Evolutionary conservation across 2,888 invertebrate species (phyloP), one percentile per base, ranked within the genome.

Genomic region (Rotaria socialis): DNA sequence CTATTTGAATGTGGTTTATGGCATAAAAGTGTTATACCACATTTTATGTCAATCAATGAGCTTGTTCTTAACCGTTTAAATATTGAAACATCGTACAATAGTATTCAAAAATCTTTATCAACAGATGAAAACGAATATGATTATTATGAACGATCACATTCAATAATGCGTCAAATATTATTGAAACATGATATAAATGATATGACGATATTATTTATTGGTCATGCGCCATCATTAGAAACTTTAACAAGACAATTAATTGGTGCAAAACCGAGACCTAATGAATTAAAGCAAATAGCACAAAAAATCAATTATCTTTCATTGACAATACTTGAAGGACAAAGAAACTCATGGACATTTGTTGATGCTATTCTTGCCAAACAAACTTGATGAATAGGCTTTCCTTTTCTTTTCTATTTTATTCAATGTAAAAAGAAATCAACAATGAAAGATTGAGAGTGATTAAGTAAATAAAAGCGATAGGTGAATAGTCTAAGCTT

Each of bases 1-100:
- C 92, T 97, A 75, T 97, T 97, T 91, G 97, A 97, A 91, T 97
- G 95, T 95, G 93, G 95, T 89, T 94, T 94, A 55, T 97, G 96
- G 96, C 95, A 96, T 91, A 67, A 67, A 67, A 10, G 27, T 41
- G 7, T 67, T 6, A 67, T 67, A 27, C 67, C 67, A 67, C 35
- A 58, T 35, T 85, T 85, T 43, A 50, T 87, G 58, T 85, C 87
- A 35, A 56, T 67, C 10, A 75, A 85, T 22, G 56, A 84, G 50
- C 87, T 85, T 16, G 56, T 86, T 52, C 56, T 87, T n/a, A 84
- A 85, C 52, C 75, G 43, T 43, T 19, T 84, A 16, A 84, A 87
- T 50, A 43, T 87, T 27, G 58, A 84, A 85, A 85, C 85, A 75
- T 84, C 55, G 24, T 85, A 58, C 67, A 85, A 85, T 43, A 85